Evolutionary conservation across 2,888 invertebrate species (phyloP).

Genomic region (Acanthosepion esculentum): DNA sequence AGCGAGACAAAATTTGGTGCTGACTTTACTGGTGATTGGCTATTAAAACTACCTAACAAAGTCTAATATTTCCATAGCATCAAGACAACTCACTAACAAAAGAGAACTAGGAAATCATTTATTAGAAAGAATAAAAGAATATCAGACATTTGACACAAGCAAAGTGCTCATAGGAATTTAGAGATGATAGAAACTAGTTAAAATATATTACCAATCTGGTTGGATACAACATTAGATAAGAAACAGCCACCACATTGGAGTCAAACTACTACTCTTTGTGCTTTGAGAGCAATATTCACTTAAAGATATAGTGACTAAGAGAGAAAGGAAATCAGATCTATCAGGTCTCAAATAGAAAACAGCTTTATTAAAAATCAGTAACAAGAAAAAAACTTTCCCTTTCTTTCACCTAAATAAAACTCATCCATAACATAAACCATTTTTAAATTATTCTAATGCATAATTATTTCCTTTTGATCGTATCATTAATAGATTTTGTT

Average conservation of each 20-base stretch:
- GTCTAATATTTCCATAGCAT: not conserved
- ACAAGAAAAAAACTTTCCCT: not conserved
- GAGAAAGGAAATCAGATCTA: not conserved
- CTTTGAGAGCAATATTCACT: not conserved
- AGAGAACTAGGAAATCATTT: not conserved
- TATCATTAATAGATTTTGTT: too few species aligned
- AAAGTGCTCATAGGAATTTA: too few species aligned
- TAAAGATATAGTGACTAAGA: too few species aligned
- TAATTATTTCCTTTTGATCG: too few species aligned
- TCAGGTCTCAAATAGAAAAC: not conserved
- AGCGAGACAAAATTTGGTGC: not conserved
- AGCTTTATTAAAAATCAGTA: not conserved
- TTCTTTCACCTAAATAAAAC: not conserved
- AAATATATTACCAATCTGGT: too few species aligned
- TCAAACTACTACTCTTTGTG: not conserved
- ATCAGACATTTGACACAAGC: not conserved
- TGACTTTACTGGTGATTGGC: not conserved
- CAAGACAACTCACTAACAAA: not conserved
- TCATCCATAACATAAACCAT: too few species aligned
- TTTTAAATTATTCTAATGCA: too few species aligned
- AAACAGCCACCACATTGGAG: not conserved
- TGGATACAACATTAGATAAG: too few species aligned
- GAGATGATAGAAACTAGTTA: too few species aligned
- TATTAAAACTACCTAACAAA: not conserved
- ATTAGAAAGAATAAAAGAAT: constrained; percentile 3